Conservation (phyloP, 2,888 invertebrate genomes). For the Erynnis tages region DNA sequence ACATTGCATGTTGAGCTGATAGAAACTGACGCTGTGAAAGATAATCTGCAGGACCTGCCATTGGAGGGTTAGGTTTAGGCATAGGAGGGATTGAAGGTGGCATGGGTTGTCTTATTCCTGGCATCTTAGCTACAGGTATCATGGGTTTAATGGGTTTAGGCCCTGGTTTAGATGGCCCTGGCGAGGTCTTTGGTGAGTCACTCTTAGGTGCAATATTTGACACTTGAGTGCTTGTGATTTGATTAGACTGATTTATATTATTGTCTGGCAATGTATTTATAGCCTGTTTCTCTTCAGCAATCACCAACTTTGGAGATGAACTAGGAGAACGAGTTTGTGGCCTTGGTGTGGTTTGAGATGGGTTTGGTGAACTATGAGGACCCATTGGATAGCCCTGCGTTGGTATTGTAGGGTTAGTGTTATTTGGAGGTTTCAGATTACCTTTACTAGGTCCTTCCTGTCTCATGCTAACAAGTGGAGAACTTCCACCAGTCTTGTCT, state of each 20-base stretch:
- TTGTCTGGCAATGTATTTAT: slow-evolving; percentile 50
- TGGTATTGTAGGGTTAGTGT: slow-evolving; percentile 47
- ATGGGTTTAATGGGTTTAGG: slow-evolving; percentile 58
- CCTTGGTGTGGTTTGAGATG: slow-evolving; percentile 65
- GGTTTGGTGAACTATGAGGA: slow-evolving; percentile 50
- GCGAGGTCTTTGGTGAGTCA: slow-evolving; percentile 54
- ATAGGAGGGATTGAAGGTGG: slow-evolving; percentile 52
- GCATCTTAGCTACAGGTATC: slow-evolving; percentile 52
- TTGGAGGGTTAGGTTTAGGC: slow-evolving; percentile 49
- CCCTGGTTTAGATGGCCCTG: slow-evolving; percentile 61
- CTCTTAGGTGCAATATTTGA: slow-evolving; percentile 52
- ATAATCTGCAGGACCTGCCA: slow-evolving; percentile 56
- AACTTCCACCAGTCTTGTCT: slow-evolving; percentile 52
- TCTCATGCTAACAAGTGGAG: slow-evolving; percentile 45
- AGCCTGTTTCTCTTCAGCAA: slow-evolving; percentile 75
- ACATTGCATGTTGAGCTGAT: slow-evolving; percentile 50
- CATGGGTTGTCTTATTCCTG: slow-evolving; percentile 59
- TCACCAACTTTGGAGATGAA: slow-evolving; percentile 75
- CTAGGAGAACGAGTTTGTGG: slow-evolving; percentile 76
- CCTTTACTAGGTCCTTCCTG: slow-evolving; percentile 54
- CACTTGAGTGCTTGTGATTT: slow-evolving; percentile 67
- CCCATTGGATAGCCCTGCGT: slow-evolving; percentile 54
- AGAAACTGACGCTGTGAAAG: slow-evolving; percentile 51
- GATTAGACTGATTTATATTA: slow-evolving; percentile 65
- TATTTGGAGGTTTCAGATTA: slow-evolving; percentile 49